Base-by-base conservation (phyloP, 2,888 invertebrate genomes). In the Papilio gigon region DNA sequence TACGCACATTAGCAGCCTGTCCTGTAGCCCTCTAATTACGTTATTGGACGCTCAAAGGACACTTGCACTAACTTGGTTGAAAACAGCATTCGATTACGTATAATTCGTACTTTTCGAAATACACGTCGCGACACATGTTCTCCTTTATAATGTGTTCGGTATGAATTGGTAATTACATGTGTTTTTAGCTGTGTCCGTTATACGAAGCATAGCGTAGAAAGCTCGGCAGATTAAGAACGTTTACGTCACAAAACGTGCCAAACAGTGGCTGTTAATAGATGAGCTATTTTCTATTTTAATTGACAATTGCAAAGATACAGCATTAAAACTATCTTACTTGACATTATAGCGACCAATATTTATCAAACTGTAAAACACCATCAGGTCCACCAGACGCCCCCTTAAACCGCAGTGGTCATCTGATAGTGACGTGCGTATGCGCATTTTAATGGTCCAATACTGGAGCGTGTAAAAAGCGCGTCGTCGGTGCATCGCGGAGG, bases 381-480 rank as follows among this genome's bases (percentile, higher is more conserved):
- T 37, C 4, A 12, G 9, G 9, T 22, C n/a, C 30, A 30, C 9
- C 27, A 53, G 14, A 53, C n/a, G 11, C n/a, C 2, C 27, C n/a
- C 50, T 5, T 12, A 22, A 9, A 14, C 22, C 12, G 12, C 14
- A 30, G 3, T 9, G 9, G 9, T 30, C 30, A 53, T 14, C 33
- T 20, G 30, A 9, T 12, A 33, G 62, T 17, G 30, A 44, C 33
- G 12, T 47, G 20, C 33, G 70, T 64, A 69, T 79, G 79, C 81
- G 79, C 82, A 84, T 84, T 84, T 84, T 82, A 84, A 84, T 84
- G 82, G 81, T 80, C 83, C 80, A 30, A 83, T 86, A 86, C 84
- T 81, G 83, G 81, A 79, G 77, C 79, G 79, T 82, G 86, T 85
- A 89, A 90, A 89, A 89, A 88, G 80, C 79, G 70, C 74, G 82